phyloP scores from a whole-genome alignment of 2,888 invertebrate species.

The Formica aserva region DNA sequence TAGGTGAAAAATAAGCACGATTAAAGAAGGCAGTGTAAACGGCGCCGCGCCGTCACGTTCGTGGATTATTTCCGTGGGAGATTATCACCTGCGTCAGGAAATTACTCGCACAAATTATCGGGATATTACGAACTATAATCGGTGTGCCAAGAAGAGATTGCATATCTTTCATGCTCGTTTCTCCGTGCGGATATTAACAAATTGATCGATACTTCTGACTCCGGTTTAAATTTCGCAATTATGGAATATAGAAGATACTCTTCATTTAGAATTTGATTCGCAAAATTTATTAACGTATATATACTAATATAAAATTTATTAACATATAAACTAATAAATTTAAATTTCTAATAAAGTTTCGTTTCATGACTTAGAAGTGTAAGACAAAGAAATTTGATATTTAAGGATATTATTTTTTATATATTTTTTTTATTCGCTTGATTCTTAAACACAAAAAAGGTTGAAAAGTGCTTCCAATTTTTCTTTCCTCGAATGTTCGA shows the following conservation, averaged over 20 bases:
- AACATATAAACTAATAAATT: too few species aligned
- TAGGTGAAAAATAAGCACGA: slow-evolving; percentile 12
- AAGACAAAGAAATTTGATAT: background rate
- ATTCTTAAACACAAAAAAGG: background rate
- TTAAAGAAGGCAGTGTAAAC: slow-evolving; percentile 30
- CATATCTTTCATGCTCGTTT: slow-evolving; percentile 15
- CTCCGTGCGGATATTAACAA: slow-evolving; percentile 55
- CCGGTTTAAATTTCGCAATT: background rate
- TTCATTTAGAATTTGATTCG: background rate
- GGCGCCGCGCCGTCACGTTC: slow-evolving; percentile 61
- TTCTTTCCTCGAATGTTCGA: background rate
- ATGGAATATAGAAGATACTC: background rate
- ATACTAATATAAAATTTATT: background rate
- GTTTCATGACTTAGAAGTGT: background rate
- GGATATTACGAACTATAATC: slow-evolving; percentile 64
- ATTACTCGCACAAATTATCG: slow-evolving; percentile 67
- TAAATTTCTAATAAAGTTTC: background rate
- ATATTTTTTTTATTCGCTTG: background rate
- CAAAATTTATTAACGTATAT: background rate
- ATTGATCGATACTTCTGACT: slow-evolving; percentile 57
- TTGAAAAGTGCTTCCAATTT: background rate
- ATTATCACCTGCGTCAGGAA: slow-evolving; percentile 65
- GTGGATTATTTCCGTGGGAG: slow-evolving; percentile 66
- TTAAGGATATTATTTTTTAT: background rate
- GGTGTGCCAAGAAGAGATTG: slow-evolving; percentile 50